Evolutionary conservation across 1,140 invertebrate genomes (phyloP), one percentile per base, ranked within the genome.

Genomic region (Rhopalosiphum maidis): DNA sequence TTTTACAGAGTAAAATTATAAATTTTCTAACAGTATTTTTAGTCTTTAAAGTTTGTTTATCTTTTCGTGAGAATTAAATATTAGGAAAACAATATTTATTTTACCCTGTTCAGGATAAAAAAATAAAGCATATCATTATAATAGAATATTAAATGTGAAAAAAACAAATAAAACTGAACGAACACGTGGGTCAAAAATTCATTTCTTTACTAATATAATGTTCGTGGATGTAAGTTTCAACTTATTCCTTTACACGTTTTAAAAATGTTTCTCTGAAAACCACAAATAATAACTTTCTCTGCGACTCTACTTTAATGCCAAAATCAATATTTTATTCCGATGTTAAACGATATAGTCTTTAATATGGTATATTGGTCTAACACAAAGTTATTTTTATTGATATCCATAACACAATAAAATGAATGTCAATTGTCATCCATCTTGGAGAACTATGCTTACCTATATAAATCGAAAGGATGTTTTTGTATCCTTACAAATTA

Each of bases 41-140:
- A n/a, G 30, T 77, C 60, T 77, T 35, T n/a, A n/a, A 77, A 77
- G 60, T 77, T n/a, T 77, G 15, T 77, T 77, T 77, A n/a, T 77
- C 15, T 21, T 77, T 77, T n/a, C 60, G 3, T 15, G 4, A n/a
- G 60, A n/a, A 77, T 77, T 35, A 77, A 77, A 77, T 77, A 77
- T 77, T 77, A 77, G 60, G n/a, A 77, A 77, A n/a, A 77, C 60
- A 77, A 77, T 77, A 77, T 77, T 77, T 77, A 77, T 77, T 77
- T 77, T 77, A 77, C 60, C 60, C 60, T 77, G 30, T 35, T 77
- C 15, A 77, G 2, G n/a, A 77, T n/a, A 68, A 18, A n/a, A n/a
- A 68, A 68, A 68, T 11, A 51, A 77, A 77, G n/a, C 60, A 68
- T 68, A 15, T 77, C 60, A 77, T 77, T 77, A n/a, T 77, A 77